Evolutionary conservation across 2,888 invertebrate species (phyloP).

Genomic region (Oxystoma pomonae): DNA sequence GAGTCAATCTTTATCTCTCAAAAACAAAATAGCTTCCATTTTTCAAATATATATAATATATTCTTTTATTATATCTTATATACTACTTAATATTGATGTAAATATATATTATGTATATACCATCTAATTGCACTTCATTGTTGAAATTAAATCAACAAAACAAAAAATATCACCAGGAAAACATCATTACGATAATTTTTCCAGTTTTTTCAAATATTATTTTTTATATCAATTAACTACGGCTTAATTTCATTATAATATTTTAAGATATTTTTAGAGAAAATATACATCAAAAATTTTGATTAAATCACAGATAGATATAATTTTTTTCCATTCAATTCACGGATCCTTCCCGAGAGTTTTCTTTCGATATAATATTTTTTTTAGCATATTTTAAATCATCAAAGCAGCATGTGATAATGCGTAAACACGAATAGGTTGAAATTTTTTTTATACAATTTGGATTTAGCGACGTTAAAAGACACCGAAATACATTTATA

Average conservation of each 20-base stretch:
- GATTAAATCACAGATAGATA: conserved; percentile 58
- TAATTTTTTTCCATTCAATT: conserved; percentile 48
- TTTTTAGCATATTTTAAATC: conserved; percentile 32
- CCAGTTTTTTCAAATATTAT: conserved; percentile 38
- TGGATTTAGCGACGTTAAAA: conserved; percentile 54
- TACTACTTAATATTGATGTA: conserved; percentile 53
- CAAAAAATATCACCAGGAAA: conserved; percentile 35
- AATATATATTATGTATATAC: conserved; percentile 55
- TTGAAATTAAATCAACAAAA: conserved; percentile 43
- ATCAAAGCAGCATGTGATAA: conserved; percentile 46
- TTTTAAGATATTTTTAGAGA: conserved; percentile 55
- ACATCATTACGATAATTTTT: conserved; percentile 30
- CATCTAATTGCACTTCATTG: conserved; percentile 62
- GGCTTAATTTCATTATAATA: conserved; percentile 48
- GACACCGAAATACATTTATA: conserved; percentile 48
- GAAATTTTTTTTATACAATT: conserved; percentile 44
- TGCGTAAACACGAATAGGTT: conserved; percentile 34
- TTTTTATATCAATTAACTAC: conserved; percentile 42
- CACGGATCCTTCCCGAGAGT: conserved; percentile 40
- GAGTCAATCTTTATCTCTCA: conserved; percentile 64
- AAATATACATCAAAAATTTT: conserved; percentile 59
- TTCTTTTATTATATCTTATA: conserved; percentile 48
- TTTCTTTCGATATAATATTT: conserved; percentile 36
- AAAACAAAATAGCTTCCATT: conserved; percentile 57
- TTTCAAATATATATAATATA: conserved; percentile 53